Conservation (phyloP, 2,888 invertebrate species). For the Branchipolynoe longqiensis region DNA sequence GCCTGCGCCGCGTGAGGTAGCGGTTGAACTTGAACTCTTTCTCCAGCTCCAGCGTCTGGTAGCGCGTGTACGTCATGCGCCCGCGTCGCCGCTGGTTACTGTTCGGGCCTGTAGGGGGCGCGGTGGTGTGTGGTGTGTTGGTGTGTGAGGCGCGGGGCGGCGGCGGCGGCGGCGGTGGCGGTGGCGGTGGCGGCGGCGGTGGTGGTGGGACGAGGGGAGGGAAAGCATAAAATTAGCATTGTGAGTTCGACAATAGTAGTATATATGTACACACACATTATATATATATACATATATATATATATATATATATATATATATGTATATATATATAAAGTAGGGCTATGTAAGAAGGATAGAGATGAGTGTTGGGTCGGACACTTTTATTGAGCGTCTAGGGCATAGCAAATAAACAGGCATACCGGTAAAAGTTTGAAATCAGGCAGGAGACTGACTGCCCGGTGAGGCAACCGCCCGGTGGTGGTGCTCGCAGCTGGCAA, state of each 20-base stretch:
- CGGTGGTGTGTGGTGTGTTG: background rate
- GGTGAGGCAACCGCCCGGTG: no score
- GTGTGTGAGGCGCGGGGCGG: background rate
- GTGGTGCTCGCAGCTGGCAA: no score
- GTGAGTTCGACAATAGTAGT: background rate
- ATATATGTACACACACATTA: background rate
- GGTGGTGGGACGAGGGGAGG: background rate
- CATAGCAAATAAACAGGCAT: no score
- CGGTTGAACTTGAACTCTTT: slow-evolving; percentile 97
- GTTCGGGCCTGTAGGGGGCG: slow-evolving; percentile 90
- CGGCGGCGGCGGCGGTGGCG: background rate
- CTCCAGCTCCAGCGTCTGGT: slow-evolving; percentile 98
- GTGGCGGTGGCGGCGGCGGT: background rate
- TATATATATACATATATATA: background rate
- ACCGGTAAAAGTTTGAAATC: no score
- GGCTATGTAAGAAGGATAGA: no score
- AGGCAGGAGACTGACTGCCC: no score
- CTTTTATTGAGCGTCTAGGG: no score
- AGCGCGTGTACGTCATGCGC: slow-evolving; percentile 97
- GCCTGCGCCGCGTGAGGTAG: slow-evolving; percentile 96
- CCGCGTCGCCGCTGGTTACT: slow-evolving; percentile 97
- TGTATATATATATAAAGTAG: no score
- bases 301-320: background rate
- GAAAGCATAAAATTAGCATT: background rate
- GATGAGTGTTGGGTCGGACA: no score